Evolutionary conservation across 2,888 invertebrate species (phyloP).

Genomic region (Pimpla rufipes): DNA sequence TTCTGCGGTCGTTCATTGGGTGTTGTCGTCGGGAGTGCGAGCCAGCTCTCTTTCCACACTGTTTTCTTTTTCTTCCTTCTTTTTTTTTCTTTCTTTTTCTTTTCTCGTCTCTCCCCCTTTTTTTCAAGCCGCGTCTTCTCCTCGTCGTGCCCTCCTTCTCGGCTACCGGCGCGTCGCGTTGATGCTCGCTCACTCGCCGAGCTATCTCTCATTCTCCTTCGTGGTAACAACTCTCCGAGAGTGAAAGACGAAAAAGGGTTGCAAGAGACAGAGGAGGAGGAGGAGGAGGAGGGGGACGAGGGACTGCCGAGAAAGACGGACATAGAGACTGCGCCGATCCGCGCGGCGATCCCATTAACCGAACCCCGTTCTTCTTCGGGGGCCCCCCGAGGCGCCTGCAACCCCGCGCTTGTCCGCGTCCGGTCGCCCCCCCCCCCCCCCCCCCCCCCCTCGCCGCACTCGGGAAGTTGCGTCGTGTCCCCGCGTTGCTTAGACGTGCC

Average conservation of each 20-base stretch:
- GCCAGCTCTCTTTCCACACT: conserved; percentile 61
- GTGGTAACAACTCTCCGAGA: conserved; percentile 68
- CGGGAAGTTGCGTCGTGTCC: conserved; percentile 54
- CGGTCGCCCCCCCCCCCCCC: conserved; percentile 43
- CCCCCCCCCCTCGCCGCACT: not conserved
- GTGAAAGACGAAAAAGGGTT: conserved; percentile 67
- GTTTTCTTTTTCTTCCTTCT: conserved; percentile 36
- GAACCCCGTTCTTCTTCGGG: conserved; percentile 71
- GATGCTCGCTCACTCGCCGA: conserved; percentile 57
- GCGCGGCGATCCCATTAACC: conserved; percentile 80
- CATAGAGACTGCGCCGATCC: conserved; percentile 66
- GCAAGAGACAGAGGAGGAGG: conserved; percentile 68
- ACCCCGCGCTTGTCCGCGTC: conserved; percentile 71
- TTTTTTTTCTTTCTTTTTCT: conserved; percentile 39
- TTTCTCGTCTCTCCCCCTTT: no score
- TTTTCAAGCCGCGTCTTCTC: conserved; percentile 45
- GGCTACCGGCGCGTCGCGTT: conserved; percentile 43
- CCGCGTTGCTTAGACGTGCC: conserved; percentile 46
- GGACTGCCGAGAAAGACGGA: conserved; percentile 56
- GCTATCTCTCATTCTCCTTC: conserved; percentile 46
- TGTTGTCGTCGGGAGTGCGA: conserved; percentile 81
- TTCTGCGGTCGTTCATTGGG: conserved; percentile 83
- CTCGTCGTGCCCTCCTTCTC: conserved; percentile 36
- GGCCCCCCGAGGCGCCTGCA: conserved; percentile 68
- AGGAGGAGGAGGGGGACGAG: conserved; percentile 58